Evolutionary conservation across 2,888 invertebrate genomes (phyloP).

Genomic region (Leucophora obtusa): DNA sequence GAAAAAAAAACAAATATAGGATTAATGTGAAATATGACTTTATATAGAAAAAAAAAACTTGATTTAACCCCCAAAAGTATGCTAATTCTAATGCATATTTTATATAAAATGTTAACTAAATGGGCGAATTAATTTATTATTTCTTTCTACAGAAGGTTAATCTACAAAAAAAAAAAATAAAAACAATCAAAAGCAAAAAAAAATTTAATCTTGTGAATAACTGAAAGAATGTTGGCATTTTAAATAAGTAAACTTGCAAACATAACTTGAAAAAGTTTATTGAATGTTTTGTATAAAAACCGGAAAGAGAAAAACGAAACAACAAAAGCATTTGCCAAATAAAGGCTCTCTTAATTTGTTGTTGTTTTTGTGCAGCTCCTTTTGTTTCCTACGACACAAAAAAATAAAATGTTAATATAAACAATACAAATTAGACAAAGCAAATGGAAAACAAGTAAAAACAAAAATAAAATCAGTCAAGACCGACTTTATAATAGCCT

Average conservation of each 20-base stretch:
- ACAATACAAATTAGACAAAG: constrained; percentile 29
- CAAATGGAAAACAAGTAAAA: neutral
- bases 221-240: constrained; percentile 1
- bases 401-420: neutral
- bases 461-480: too few species aligned
- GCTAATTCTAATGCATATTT: too few species aligned
- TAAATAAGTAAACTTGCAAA: neutral
- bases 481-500: too few species aligned
- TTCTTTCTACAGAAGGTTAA: neutral
- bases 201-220: constrained; percentile 2
- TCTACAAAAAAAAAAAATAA: neutral
- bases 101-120: too few species aligned
- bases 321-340: constrained; percentile 17
- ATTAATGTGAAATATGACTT: too few species aligned
- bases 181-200: neutral
- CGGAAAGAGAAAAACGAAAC: neutral
- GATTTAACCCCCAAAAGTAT: too few species aligned
- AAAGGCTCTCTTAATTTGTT: neutral
- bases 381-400: neutral
- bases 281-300: constrained; percentile 20
- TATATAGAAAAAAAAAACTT: too few species aligned
- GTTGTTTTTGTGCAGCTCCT: neutral
- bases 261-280: constrained; percentile 15
- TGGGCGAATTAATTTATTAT: too few species aligned
- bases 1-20: too few species aligned